Conservation (phyloP, 2,113 vertebrate species). For the Notarius lentiginosus region DNA sequence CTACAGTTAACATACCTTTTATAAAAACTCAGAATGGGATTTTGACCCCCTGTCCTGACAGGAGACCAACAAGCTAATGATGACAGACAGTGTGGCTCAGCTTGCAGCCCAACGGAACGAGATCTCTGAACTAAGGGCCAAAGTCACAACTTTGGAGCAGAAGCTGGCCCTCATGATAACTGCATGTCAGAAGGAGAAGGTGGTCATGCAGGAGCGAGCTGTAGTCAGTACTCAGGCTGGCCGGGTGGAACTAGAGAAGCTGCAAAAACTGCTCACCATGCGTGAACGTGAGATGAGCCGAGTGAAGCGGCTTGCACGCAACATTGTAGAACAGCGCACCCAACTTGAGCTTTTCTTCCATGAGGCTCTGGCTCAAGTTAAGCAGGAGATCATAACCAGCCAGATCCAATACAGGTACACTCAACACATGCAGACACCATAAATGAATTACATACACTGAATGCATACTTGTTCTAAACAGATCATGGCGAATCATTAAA, state of each 20-base stretch:
- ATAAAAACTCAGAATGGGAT: background rate
- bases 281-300: slow-evolving; percentile 79
- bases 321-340: slow-evolving; percentile 77
- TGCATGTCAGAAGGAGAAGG: slow-evolving; percentile 65
- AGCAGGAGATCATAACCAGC: slow-evolving; percentile 73
- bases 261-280: slow-evolving; percentile 75
- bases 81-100: slow-evolving; percentile 74
- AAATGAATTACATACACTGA: background rate
- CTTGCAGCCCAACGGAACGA: slow-evolving; percentile 70
- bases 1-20: background rate
- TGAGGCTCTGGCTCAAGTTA: slow-evolving; percentile 79
- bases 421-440: background rate
- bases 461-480: background rate
- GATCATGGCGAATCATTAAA: background rate
- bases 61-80: slow-evolving; percentile 72
- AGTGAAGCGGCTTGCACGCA: slow-evolving; percentile 75
- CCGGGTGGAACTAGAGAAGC: slow-evolving; percentile 72
- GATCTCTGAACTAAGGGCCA: slow-evolving; percentile 67
- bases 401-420: slow-evolving; percentile 71
- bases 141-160: slow-evolving; percentile 72
- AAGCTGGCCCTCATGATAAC: slow-evolving; percentile 57
- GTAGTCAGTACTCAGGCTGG: slow-evolving; percentile 63
- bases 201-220: slow-evolving; percentile 53
- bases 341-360: slow-evolving; percentile 83
- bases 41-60: slow-evolving; percentile 51